A percentile compares a stretch with the other conserved stretches of the same genome.
These are phyloP conservation scores for Nycticorax nycticorax DNA, from an alignment of 2,113 vertebrate genomes.

Conservation along the genomic window DNA sequence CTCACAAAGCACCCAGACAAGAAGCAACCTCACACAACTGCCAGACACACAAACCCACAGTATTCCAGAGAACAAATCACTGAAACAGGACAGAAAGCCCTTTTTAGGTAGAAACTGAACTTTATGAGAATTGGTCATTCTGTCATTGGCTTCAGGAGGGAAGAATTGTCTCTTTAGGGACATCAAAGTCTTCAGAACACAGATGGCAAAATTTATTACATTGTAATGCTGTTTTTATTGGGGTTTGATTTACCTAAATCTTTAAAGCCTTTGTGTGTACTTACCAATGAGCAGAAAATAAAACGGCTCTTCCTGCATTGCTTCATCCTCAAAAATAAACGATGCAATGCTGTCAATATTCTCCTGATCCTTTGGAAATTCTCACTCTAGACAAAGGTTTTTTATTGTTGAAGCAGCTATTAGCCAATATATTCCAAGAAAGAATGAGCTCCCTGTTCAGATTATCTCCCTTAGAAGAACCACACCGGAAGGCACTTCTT, in stretches of 20 bases:
- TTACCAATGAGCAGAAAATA: not conserved
- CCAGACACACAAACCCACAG: not conserved
- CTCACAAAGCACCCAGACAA: not conserved
- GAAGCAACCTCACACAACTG: not conserved
- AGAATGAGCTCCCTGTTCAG: not conserved
- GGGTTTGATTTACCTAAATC: not conserved
- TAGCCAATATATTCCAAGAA: not conserved
- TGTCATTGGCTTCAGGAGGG: not conserved
- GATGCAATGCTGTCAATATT: not conserved
- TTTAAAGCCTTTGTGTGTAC: not conserved
- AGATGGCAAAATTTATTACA: not conserved
- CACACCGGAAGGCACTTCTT: not conserved
- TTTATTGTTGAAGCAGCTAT: not conserved
- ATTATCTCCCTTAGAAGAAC: not conserved
- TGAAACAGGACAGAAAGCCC: not conserved
- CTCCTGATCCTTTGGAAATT: not conserved
- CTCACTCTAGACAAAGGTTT: not conserved
- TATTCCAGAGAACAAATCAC: not conserved
- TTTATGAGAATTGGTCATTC: not conserved
- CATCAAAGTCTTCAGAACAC: not conserved
- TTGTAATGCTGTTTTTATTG: not conserved
- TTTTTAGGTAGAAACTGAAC: not conserved
- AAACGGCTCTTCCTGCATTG: not conserved
- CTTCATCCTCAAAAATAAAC: not conserved
- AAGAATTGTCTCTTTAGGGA: not conserved